Evolutionary conservation across 2,113 vertebrate genomes (phyloP).

Genomic region (Strix uralensis): DNA sequence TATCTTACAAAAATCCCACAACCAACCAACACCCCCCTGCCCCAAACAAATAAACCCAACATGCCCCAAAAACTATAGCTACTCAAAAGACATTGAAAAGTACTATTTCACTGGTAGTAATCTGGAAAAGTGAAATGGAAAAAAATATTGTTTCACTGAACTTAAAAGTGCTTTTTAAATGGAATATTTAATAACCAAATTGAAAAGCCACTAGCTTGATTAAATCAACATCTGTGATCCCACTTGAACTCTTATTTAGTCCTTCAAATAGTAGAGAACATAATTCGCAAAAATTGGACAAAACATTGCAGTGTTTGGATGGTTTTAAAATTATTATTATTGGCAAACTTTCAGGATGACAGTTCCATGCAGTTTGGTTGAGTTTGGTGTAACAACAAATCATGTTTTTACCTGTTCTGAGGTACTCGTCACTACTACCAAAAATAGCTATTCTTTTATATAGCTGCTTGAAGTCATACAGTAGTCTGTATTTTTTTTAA

Average conservation of each 20-base stretch:
- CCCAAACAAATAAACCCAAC: background rate
- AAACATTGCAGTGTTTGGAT: background rate
- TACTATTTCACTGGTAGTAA: background rate
- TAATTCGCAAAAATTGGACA: background rate
- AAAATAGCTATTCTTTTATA: background rate
- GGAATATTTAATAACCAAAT: background rate
- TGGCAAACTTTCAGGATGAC: background rate
- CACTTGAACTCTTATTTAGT: background rate
- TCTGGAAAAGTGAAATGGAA: background rate
- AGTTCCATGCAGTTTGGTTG: background rate
- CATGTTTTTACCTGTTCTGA: background rate
- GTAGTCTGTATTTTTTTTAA: background rate
- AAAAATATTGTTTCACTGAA: background rate
- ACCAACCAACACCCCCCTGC: background rate
- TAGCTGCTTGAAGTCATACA: background rate
- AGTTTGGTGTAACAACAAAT: background rate
- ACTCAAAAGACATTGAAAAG: background rate
- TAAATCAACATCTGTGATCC: background rate
- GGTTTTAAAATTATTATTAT: background rate
- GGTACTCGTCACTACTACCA: background rate
- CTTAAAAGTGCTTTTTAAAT: background rate
- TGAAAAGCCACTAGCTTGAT: background rate
- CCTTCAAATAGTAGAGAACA: background rate
- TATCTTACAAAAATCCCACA: background rate
- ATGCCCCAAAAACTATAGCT: background rate